Evolutionary conservation across 1,140 invertebrate genomes (phyloP), one percentile per base, ranked within the genome.

Genomic region (Bombyx mandarina): DNA sequence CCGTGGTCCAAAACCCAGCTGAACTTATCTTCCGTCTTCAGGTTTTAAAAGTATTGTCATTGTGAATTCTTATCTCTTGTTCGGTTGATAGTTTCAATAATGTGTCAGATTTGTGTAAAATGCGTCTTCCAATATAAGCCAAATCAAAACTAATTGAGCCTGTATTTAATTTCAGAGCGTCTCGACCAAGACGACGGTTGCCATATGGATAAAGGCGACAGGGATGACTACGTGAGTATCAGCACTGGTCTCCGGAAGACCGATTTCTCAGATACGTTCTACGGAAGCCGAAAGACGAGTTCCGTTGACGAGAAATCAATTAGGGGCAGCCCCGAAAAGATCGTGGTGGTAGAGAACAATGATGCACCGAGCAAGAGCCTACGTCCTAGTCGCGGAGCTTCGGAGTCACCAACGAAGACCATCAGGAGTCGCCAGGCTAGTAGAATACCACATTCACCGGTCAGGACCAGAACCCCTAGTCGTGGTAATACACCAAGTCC

Each of bases 231-330:
- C 64, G 91, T 93, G 8, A 92, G 91, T 60, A 89, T 91, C 59
- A 90, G 90, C 64, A 91, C 91, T 1, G 92, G 92, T 9, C 79
- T 93, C 0, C 86, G 91, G n/a, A 93, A 92, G 75, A 92, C 90
- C 43, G 83, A 91, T 69, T 90, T 91, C 84, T 86, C 88, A 51
- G 80, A 90, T 73, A 82, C 89, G 62, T 79, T 92, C 75, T 83
- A 91, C 82, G 71, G 89, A 57, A 58, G 84, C 69, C 81, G 88
- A 62, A 88, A 90, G 73, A 75, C 79, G 60, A 71, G 82, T 67
- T 65, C 82, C 62, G 45, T 81, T 60, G 71, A 87, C 54, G 63
- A 89, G 70, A 73, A 87, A 73, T 67, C 85, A 63, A 60, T 75
- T 75, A 72, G 83, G 47, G 79, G 75, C 57, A 85, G 80, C 50